These are phyloP conservation scores for Tuberolachnus salignus DNA, from an alignment of 2,888 invertebrate genomes.

Conservation along the genomic window DNA sequence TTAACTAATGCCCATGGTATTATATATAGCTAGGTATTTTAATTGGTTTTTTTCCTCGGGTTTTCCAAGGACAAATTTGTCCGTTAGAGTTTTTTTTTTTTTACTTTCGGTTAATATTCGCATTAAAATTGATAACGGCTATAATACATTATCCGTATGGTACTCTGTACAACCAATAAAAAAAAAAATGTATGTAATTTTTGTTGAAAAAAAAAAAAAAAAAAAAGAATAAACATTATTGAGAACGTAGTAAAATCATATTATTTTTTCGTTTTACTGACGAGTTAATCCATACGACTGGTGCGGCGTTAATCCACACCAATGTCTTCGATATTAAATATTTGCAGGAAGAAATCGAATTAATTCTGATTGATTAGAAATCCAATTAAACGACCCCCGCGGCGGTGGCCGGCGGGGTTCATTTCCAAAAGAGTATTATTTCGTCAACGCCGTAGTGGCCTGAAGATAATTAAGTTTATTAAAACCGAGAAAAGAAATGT, in stretches of 20 bases:
- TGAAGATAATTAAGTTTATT: too few relatives aligned
- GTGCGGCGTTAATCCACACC: constrained; percentile 22
- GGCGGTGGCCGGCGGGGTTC: neutral
- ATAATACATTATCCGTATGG: too few relatives aligned
- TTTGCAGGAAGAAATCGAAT: neutral
- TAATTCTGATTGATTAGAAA: constrained; percentile 41
- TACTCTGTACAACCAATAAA: too few relatives aligned
- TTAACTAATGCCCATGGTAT: too few relatives aligned
- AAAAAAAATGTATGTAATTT: too few relatives aligned
- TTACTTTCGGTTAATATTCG: neutral
- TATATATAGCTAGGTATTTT: too few relatives aligned
- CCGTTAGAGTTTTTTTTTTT: neutral
- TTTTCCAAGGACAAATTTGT: too few relatives aligned
- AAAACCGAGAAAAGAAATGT: too few relatives aligned
- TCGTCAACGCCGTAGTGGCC: neutral
- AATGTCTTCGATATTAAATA: neutral
- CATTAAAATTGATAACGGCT: too few relatives aligned
- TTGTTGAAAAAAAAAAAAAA: neutral
- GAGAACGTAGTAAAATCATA: neutral
- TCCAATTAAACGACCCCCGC: constrained; percentile 16
- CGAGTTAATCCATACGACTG: constrained; percentile 9
- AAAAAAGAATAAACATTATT: neutral
- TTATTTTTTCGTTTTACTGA: neutral
- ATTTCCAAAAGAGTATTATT: neutral
- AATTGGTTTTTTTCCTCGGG: too few relatives aligned